These are phyloP conservation scores for Electrophaes corylata DNA, from an alignment of 2,888 invertebrate species.

Conservation along the genomic window DNA sequence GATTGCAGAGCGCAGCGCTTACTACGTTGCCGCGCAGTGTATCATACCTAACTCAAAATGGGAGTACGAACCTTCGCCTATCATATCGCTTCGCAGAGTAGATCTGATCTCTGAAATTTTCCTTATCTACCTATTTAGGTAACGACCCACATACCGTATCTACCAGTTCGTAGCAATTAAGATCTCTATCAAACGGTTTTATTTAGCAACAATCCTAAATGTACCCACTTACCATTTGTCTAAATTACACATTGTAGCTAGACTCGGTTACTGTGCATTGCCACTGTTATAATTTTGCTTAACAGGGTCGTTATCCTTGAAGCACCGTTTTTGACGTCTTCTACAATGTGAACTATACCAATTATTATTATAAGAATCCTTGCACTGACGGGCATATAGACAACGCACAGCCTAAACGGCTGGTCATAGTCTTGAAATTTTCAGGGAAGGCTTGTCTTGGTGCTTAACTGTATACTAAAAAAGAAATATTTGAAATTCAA, in stretches of 20 bases:
- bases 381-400: no score
- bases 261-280: not conserved
- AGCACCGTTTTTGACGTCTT: no score
- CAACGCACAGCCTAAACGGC: no score
- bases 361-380: no score
- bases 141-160: conserved; percentile 48
- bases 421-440: no score
- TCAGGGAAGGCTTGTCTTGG: no score
- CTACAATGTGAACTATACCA: no score
- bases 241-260: conserved; percentile 28
- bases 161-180: conserved; percentile 47
- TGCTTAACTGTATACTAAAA: no score
- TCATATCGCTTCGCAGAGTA: not conserved
- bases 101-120: conserved; percentile 22
- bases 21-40: not conserved
- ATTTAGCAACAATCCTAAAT: conserved; percentile 46
- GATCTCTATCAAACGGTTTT: conserved; percentile 49
- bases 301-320: conserved; percentile 33
- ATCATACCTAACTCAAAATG: not conserved
- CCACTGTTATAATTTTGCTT: not conserved
- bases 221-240: conserved; percentile 20
- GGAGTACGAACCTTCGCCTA: not conserved
- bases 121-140: conserved; percentile 38
- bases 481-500: no score
- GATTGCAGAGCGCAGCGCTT: no score